Conservation (phyloP, 2,888 invertebrate genomes). For the Melinaea menophilus region DNA sequence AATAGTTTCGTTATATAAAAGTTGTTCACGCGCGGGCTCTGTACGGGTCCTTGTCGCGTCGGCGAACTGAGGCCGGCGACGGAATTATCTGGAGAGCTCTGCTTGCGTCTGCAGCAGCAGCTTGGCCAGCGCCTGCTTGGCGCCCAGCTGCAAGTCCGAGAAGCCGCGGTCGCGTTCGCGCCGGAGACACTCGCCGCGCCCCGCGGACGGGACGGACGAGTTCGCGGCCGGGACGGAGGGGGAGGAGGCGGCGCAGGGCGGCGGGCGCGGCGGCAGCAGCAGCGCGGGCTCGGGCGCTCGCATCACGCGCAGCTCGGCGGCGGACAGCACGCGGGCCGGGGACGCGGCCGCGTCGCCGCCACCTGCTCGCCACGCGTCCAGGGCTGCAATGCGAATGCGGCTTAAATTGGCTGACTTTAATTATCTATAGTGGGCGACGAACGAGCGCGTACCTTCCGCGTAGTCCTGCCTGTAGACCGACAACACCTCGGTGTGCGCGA, state of each 20-base stretch:
- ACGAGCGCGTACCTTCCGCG: conserved; percentile 40
- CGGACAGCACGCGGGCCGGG: conserved; percentile 62
- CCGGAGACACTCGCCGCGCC: conserved; percentile 31
- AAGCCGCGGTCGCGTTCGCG: conserved; percentile 35
- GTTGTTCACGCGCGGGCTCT: too few species aligned
- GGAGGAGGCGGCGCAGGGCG: conserved; percentile 49
- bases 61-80: background rate
- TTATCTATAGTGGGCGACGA: too few species aligned
- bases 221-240: background rate
- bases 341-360: conserved; percentile 29
- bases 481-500: conserved; percentile 85
- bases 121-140: conserved; percentile 76
- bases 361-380: conserved; percentile 33
- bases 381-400: conserved; percentile 29
- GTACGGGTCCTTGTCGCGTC: background rate
- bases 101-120: conserved; percentile 66
- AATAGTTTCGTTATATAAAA: too few species aligned
- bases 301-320: conserved; percentile 82
- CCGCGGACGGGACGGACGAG: conserved; percentile 8
- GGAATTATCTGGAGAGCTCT: conserved; percentile 48
- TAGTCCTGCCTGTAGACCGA: conserved; percentile 93
- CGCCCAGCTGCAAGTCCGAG: conserved; percentile 53
- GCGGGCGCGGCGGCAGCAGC: conserved; percentile 34
- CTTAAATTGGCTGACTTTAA: too few species aligned
- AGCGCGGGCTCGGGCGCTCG: conserved; percentile 52